These are phyloP conservation scores for Lindbergichthys nudifrons DNA, from an alignment of 2,797 vertebrate species.

Conservation along the genomic window DNA sequence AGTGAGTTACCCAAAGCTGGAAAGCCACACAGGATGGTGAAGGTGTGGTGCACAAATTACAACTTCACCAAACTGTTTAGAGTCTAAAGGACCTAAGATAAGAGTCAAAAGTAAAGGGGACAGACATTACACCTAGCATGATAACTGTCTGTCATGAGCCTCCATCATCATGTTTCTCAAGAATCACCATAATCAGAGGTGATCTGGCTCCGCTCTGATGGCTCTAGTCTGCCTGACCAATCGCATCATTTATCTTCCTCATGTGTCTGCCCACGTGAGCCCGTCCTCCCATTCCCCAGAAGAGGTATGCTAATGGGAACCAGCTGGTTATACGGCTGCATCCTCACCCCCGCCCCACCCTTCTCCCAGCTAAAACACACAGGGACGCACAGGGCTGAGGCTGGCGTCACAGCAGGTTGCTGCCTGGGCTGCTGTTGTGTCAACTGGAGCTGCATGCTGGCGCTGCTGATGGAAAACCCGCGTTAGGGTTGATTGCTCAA, in stretches of 20 bases:
- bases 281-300: constrained; percentile 66
- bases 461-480: constrained; percentile 71
- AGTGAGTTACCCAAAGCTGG: constrained; percentile 17
- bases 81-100: constrained; percentile 34
- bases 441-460: constrained; percentile 61
- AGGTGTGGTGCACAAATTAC: constrained; percentile 55
- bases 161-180: constrained; percentile 52
- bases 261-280: constrained; percentile 75
- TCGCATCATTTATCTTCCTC: constrained; percentile 78
- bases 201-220: constrained; percentile 56
- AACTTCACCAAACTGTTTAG: constrained; percentile 53
- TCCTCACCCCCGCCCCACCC: constrained; percentile 56
- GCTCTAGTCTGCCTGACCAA: constrained; percentile 64
- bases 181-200: constrained; percentile 72
- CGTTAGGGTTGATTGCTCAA: constrained; percentile 64
- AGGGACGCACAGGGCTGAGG: constrained; percentile 58
- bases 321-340: constrained; percentile 80
- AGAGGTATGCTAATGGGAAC: constrained; percentile 84
- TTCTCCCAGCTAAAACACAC: constrained; percentile 59
- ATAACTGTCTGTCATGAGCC: constrained; percentile 25
- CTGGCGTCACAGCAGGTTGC: constrained; percentile 61
- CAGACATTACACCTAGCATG: constrained; percentile 43
- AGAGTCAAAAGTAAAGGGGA: constrained; percentile 42
- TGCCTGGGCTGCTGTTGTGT: constrained; percentile 64
- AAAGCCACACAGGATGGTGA: constrained; percentile 47